Percentiles rank a stretch among this genome's conserved stretches.
These are phyloP conservation scores for Lates calcarifer DNA, from an alignment of 2,113 vertebrate genomes.

Conservation along the genomic window DNA sequence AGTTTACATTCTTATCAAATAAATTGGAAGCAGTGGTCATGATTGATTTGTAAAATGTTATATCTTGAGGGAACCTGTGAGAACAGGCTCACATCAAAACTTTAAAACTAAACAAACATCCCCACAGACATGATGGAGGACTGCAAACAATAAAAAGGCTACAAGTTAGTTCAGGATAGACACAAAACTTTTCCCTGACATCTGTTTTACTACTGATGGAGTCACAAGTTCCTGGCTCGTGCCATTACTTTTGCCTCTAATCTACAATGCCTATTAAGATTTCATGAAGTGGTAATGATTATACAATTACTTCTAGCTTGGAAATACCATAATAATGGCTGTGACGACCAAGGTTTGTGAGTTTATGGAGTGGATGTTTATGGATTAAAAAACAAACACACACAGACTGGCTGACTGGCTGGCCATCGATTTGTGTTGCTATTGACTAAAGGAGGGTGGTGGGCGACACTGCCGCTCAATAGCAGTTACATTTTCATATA, in stretches of 20 bases:
- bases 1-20: background rate
- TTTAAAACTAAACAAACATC: slow-evolving; percentile 1
- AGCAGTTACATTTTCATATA: slow-evolving; percentile 79
- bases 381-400: slow-evolving; percentile 72
- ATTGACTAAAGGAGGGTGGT: slow-evolving; percentile 64
- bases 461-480: slow-evolving; percentile 62
- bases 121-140: slow-evolving; percentile 2
- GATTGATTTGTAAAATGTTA: slow-evolving; percentile 1
- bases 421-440: slow-evolving; percentile 71
- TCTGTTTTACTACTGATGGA: slow-evolving; percentile 67
- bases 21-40: background rate
- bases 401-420: slow-evolving; percentile 61
- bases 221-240: slow-evolving; percentile 61
- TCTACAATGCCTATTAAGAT: slow-evolving; percentile 76
- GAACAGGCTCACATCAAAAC: background rate
- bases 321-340: slow-evolving; percentile 58
- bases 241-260: slow-evolving; percentile 64
- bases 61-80: no score
- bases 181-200: slow-evolving; percentile 52
- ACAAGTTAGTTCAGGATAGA: slow-evolving; percentile 18
- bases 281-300: slow-evolving; percentile 79
- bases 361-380: slow-evolving; percentile 76
- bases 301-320: slow-evolving; percentile 71
- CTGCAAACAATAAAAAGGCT: slow-evolving; percentile 28
- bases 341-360: slow-evolving; percentile 53